Evolutionary conservation across 2,113 vertebrate species (phyloP).

Genomic region (Upupa epops): DNA sequence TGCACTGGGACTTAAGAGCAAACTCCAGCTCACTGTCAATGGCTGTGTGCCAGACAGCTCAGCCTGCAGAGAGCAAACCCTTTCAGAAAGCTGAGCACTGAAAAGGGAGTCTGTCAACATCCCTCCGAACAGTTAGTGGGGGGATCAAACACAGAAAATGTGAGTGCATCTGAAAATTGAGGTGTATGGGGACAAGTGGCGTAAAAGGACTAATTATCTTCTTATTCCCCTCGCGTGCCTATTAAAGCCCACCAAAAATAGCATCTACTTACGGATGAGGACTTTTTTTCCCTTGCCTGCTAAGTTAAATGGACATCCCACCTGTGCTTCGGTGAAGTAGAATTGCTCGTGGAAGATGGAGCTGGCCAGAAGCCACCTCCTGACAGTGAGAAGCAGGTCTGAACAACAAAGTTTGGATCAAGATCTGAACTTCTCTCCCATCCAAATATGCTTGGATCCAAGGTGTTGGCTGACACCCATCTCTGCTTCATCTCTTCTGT

Average conservation of each 20-base stretch:
- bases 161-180: conserved; percentile 29
- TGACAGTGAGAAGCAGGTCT: conserved; percentile 18
- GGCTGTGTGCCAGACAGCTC: conserved; percentile 54
- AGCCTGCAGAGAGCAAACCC: conserved; percentile 42
- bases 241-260: conserved; percentile 58
- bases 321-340: conserved; percentile 28
- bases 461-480: conserved; percentile 40
- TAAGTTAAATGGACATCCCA: conserved; percentile 41
- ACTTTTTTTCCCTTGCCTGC: neutral
- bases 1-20: conserved; percentile 65
- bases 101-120: conserved; percentile 61
- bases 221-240: neutral
- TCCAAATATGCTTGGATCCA: conserved; percentile 30
- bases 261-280: neutral
- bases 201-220: conserved; percentile 62
- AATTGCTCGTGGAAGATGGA: conserved; percentile 23
- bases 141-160: conserved; percentile 1
- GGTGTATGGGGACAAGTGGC: neutral
- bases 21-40: conserved; percentile 43
- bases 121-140: conserved; percentile 18
- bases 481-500: conserved; percentile 23
- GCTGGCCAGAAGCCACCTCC: conserved; percentile 44
- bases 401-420: conserved; percentile 53
- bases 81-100: conserved; percentile 44
- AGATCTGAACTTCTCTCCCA: conserved; percentile 40